Percentiles rank a stretch among this genome's conserved stretches.
Evolutionary conservation across 2,888 invertebrate species (phyloP).

Genomic region (Anthophora plumipes): DNA sequence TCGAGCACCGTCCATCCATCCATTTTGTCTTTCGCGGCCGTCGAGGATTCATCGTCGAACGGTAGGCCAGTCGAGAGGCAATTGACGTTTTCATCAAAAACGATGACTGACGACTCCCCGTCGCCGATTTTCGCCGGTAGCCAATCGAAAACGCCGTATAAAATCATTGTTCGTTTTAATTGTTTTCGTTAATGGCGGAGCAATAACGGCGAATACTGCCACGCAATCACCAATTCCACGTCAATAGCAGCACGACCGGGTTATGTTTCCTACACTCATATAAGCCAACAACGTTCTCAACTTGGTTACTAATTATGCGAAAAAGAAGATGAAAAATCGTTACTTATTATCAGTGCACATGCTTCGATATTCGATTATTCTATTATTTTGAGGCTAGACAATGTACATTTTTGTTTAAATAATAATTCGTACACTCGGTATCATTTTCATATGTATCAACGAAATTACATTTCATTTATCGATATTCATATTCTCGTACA

Average conservation of each 20-base stretch:
- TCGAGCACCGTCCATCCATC: slow-evolving; percentile 34
- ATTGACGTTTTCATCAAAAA: slow-evolving; percentile 58
- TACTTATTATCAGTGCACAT: not conserved
- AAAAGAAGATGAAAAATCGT: not conserved
- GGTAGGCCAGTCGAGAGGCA: slow-evolving; percentile 45
- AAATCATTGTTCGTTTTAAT: slow-evolving; percentile 23
- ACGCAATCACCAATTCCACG: not conserved
- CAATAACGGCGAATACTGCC: not conserved
- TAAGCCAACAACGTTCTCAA: not conserved
- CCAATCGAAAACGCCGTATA: slow-evolving; percentile 8
- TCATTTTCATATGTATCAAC: no score
- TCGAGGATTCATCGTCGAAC: slow-evolving; percentile 36
- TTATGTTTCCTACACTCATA: not conserved
- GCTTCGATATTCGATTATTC: not conserved
- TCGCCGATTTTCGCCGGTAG: slow-evolving; percentile 1
- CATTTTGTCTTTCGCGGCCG: slow-evolving; percentile 43
- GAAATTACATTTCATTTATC: no score
- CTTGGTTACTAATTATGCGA: not conserved
- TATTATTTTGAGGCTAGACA: not conserved
- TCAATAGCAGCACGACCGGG: not conserved
- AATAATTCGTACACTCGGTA: not conserved
- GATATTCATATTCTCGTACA: no score
- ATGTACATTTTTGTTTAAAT: not conserved
- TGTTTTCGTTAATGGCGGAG: slow-evolving; percentile 21
- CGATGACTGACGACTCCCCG: slow-evolving; percentile 15